These are phyloP conservation scores for Neosilurus mollespiculum DNA, from an alignment of 2,797 vertebrate genomes.

Conservation along the genomic window DNA sequence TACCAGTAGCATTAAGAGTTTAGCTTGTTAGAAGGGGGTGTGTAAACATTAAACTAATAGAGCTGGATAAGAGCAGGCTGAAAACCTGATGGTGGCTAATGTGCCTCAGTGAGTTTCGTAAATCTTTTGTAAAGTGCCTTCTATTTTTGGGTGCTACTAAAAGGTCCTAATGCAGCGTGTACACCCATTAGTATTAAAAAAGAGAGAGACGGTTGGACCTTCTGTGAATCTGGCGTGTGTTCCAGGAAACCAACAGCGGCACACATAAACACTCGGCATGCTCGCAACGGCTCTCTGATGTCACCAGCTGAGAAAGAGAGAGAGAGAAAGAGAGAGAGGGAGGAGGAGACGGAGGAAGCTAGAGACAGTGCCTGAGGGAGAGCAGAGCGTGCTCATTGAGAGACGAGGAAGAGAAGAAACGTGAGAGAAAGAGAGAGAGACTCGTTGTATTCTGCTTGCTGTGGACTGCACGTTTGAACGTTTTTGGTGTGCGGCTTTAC, in stretches of 20 bases:
- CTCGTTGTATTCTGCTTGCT: conserved; percentile 38
- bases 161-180: conserved; percentile 34
- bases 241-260: conserved; percentile 59
- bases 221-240: conserved; percentile 57
- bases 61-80: neutral
- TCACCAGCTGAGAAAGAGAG: conserved; percentile 62
- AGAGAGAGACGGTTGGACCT: conserved; percentile 60
- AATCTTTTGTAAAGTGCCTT: conserved; percentile 46
- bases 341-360: conserved; percentile 64
- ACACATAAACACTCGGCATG: conserved; percentile 73
- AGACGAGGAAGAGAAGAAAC: conserved; percentile 51
- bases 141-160: conserved; percentile 41
- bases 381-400: conserved; percentile 62
- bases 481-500: conserved; percentile 10
- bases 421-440: conserved; percentile 51
- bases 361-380: conserved; percentile 66
- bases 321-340: conserved; percentile 42
- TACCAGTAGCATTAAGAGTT: neutral
- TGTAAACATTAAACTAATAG: neutral
- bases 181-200: conserved; percentile 22
- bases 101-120: conserved; percentile 32
- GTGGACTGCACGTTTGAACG: conserved; percentile 26
- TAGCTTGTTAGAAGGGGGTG: neutral
- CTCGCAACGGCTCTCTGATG: conserved; percentile 79
- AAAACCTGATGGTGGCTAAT: neutral